Conservation (phyloP, 1,140 invertebrate genomes). For the Eupeodes corollae region DNA sequence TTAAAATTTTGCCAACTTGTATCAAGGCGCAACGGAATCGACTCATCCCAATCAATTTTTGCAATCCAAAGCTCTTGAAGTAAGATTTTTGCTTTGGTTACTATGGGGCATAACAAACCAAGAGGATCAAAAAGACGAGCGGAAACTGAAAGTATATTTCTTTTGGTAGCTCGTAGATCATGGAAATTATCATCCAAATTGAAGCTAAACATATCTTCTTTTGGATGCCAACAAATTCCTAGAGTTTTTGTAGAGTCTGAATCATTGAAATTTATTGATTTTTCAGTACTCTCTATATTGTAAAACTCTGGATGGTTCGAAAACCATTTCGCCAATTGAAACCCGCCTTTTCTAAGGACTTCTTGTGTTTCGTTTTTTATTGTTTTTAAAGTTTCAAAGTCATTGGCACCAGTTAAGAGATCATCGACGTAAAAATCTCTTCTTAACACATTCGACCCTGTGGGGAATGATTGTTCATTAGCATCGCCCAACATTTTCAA, state of each 20-base stretch:
- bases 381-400: slow-evolving; percentile 5
- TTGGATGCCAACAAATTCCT: slow-evolving; percentile 19
- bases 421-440: too few species aligned
- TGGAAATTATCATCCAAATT: slow-evolving; percentile 6
- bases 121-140: slow-evolving; percentile 22
- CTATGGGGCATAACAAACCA: slow-evolving; percentile 29
- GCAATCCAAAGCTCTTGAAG: slow-evolving; percentile 32
- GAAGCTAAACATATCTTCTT: slow-evolving; percentile 14
- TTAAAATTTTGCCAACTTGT: slow-evolving; percentile 10
- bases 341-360: too few species aligned
- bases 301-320: slow-evolving; percentile 12
- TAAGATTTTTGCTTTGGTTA: slow-evolving; percentile 29
- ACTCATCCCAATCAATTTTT: slow-evolving; percentile 27
- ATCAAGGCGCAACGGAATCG: slow-evolving; percentile 7
- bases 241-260: slow-evolving; percentile 18
- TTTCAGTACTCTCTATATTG: slow-evolving; percentile 7
- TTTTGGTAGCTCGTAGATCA: slow-evolving; percentile 16
- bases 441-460: slow-evolving; percentile 14
- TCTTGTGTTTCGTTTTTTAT: slow-evolving; percentile 13
- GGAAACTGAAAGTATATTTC: slow-evolving; percentile 17
- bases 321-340: slow-evolving; percentile 19
- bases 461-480: slow-evolving; percentile 12
- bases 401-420: slow-evolving; percentile 27
- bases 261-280: slow-evolving; percentile 11
- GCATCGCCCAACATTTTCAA: slow-evolving; percentile 23